Evolutionary conservation across 2,888 invertebrate genomes (phyloP), one percentile per base, ranked within the genome.

Genomic region (Apodemia duryi): DNA sequence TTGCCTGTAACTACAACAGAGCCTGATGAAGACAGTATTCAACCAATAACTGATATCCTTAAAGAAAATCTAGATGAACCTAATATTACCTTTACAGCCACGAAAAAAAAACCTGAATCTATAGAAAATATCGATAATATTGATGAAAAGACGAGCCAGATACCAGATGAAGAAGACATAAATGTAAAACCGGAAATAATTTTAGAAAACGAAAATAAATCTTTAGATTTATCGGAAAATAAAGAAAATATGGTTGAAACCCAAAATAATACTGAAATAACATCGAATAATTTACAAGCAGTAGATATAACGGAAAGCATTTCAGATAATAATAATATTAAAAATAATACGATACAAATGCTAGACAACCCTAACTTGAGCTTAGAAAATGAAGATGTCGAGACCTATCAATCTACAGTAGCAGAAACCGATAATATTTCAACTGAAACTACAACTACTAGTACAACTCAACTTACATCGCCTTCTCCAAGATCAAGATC

Each of bases 401-500:
- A 13, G 7, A 62, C 61, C 41, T 61, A 68, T 35, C 69, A 70
- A 46, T 67, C 68, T 57, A 54, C 41, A 62, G 61, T 57, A 49
- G 66, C 66, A 64, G 61, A 38, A 61, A 51, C 61, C n/a, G 43
- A 32, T 35, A 51, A 32, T 21, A 63, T 61, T 54, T 10, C 49
- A 41, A 54, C 61, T 43, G 83, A 83, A 76, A 86, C 84, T 28
- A 85, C 86, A 9, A 84, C 85, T 2, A 76, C 76, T 13, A 85
- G 80, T 65, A 79, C 80, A 52, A 84, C 88, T 77, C 78, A 68
- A 62, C 66, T 73, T 29, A 73, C 75, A 6, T 74, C 77, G 21
- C 70, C 86, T 1, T 72, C 88, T 9, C 69, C 80, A 62, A 78
- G 88, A 61, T 75, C 83, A 46, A 83, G 92, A 67, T 73, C 84